Evolutionary conservation across 1,140 invertebrate genomes (phyloP).

Genomic region (Acromyrmex echinatior): DNA sequence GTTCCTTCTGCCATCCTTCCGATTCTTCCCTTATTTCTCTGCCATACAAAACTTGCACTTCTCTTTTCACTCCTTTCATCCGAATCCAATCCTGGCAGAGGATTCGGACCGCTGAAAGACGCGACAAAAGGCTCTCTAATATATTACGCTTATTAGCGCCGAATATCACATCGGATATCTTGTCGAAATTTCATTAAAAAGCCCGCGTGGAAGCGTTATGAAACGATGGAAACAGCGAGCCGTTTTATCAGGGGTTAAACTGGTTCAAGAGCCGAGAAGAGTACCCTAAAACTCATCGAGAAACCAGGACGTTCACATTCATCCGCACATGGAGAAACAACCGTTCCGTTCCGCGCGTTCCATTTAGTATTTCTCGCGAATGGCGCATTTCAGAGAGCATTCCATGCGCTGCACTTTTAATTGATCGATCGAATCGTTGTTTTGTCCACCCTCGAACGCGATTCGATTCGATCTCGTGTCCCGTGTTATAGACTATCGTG

Average conservation of each 20-base stretch:
- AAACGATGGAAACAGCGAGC: background rate
- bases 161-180: constrained; percentile 43
- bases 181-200: constrained; percentile 32
- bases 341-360: constrained; percentile 54
- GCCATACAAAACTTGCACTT: constrained; percentile 22
- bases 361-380: constrained; percentile 72
- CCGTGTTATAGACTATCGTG: background rate
- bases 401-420: constrained; percentile 73
- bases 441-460: constrained; percentile 67
- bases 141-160: constrained; percentile 82
- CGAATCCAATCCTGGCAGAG: constrained; percentile 63
- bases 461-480: constrained; percentile 58
- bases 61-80: constrained; percentile 67
- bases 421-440: constrained; percentile 74
- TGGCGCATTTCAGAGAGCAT: constrained; percentile 59
- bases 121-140: constrained; percentile 80
- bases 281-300: constrained; percentile 23
- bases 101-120: constrained; percentile 78
- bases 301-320: constrained; percentile 59
- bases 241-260: constrained; percentile 39
- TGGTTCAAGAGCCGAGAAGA: constrained; percentile 11
- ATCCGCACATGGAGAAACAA: constrained; percentile 52
- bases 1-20: constrained; percentile 7
- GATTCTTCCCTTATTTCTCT: constrained; percentile 44
- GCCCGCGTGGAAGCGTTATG: constrained; percentile 6